These are phyloP conservation scores for Isoperla grammatica DNA, from an alignment of 2,888 invertebrate genomes.

Conservation along the genomic window DNA sequence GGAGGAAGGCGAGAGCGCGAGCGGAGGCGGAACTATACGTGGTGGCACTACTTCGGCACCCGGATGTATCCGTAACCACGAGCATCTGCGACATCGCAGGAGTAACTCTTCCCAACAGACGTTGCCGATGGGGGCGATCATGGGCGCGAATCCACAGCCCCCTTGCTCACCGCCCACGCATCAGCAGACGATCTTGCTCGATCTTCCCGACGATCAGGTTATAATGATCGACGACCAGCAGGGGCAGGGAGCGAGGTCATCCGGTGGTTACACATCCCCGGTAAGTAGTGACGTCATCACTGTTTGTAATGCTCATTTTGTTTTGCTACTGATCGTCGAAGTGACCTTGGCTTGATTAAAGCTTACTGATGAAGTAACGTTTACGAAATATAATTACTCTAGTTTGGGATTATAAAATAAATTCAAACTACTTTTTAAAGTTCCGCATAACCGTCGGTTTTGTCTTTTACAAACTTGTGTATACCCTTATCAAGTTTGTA, in stretches of 20 bases:
- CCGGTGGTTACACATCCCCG: slow-evolving; percentile 39
- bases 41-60: slow-evolving; percentile 13
- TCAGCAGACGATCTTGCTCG: slow-evolving; percentile 33
- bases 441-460: no score
- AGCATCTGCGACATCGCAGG: slow-evolving; percentile 42
- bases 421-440: no score
- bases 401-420: no score
- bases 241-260: slow-evolving; percentile 23
- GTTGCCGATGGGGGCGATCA: slow-evolving; percentile 25
- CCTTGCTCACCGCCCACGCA: slow-evolving; percentile 33
- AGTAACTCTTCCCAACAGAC: slow-evolving; percentile 44
- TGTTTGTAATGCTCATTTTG: neutral
- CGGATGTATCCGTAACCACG: slow-evolving; percentile 25
- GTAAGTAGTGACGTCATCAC: slow-evolving; percentile 18
- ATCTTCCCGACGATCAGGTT: slow-evolving; percentile 26
- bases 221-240: slow-evolving; percentile 21
- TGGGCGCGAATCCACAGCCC: slow-evolving; percentile 26
- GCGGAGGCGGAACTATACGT: slow-evolving; percentile 43
- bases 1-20: slow-evolving; percentile 60
- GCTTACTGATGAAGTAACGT: no score
- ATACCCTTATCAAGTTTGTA: no score
- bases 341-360: no score
- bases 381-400: no score
- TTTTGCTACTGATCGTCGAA: neutral
- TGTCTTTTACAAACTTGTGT: no score